Percentiles rank a stretch among this genome's conserved stretches.
phyloP scores from a whole-genome alignment of 2,888 invertebrate genomes.

The Amiota minor region DNA sequence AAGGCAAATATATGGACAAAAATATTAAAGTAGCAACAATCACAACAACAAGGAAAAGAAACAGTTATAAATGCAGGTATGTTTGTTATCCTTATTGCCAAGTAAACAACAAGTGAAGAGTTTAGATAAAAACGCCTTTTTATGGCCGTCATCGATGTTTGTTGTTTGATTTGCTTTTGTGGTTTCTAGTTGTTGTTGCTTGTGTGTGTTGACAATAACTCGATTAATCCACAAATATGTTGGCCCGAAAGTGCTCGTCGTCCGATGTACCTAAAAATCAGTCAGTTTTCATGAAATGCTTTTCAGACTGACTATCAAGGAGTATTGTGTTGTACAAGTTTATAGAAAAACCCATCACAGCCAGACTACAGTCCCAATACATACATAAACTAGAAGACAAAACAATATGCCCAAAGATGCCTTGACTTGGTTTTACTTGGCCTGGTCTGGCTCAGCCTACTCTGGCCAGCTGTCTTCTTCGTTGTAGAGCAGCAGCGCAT shows the following conservation, averaged over 20 bases:
- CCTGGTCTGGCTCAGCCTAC: slow-evolving; percentile 26
- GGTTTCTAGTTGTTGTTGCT: slow-evolving; percentile 33
- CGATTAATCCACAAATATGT: slow-evolving; percentile 66
- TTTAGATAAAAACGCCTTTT: neutral
- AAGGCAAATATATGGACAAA: neutral
- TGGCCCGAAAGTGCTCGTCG: slow-evolving; percentile 46
- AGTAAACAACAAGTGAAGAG: slow-evolving; percentile 26
- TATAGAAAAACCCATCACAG: too few relatives aligned
- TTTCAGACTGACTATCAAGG: too few relatives aligned
- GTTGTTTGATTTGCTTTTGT: too few relatives aligned
- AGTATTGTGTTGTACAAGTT: too few relatives aligned
- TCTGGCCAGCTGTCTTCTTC: slow-evolving; percentile 32
- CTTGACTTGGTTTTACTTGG: neutral
- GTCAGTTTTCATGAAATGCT: too few relatives aligned
- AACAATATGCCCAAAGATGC: too few relatives aligned
- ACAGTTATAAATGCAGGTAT: too few relatives aligned
- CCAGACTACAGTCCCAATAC: too few relatives aligned
- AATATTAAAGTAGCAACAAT: slow-evolving; percentile 36
- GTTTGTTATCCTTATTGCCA: neutral
- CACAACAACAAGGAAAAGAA: slow-evolving; percentile 12
- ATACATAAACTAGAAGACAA: too few relatives aligned
- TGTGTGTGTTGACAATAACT: slow-evolving; percentile 64
- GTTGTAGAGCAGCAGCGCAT: slow-evolving; percentile 44
- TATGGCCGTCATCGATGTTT: too few relatives aligned
- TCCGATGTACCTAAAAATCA: too few relatives aligned